Evolutionary conservation across 2,113 vertebrate species (phyloP), one percentile per base, ranked within the genome.

Genomic region (Ornithorhynchus anatinus): DNA sequence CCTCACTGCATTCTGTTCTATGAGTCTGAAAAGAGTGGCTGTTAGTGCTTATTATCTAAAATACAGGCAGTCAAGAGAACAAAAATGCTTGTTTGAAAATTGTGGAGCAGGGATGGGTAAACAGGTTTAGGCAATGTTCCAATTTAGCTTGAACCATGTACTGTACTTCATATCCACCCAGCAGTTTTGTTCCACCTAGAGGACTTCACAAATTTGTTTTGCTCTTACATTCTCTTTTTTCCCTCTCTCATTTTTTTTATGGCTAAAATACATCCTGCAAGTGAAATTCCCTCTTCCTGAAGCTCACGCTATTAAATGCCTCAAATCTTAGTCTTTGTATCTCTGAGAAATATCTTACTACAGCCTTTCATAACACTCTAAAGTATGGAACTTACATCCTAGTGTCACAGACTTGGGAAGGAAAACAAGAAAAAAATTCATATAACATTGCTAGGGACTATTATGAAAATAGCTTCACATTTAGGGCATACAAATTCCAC

Each of bases 151-250:
- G 59, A 81, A 25, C 25, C 50, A 42, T 59, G 7, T 59, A 29
- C 17, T 63, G 58, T 33, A 51, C 38, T 67, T 22, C 38, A 48
- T 72, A 82, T 39, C 15, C 19, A 39, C 22, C 25, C 29, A 60
- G 38, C 20, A 27, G 1, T 53, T 53, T 8, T 64, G 16, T 44
- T 11, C 7, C 44, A 64, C 36, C 10, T 63, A 43, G 45, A 65
- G 52, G 22, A 5, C 56, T 20, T 58, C 31, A 2, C 23, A 51
- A 29, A 37, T 4, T 10, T 58, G 31, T 7, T 14, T 45, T 10
- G 5, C 16, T 31, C 3, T 45, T 1, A 3, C 2, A 45, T 61
- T 29, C 15, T 39, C 25, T 53, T 8, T 12, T 33, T 23, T 53
- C 32, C 42, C 40, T 37, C 33, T 60, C 48, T n/a, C n/a, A 60